A percentile compares a stretch with the other conserved stretches of the same genome.
These are phyloP conservation scores for Oreochromis grahami DNA, from an alignment of 2,797 vertebrate genomes.

Conservation along the genomic window DNA sequence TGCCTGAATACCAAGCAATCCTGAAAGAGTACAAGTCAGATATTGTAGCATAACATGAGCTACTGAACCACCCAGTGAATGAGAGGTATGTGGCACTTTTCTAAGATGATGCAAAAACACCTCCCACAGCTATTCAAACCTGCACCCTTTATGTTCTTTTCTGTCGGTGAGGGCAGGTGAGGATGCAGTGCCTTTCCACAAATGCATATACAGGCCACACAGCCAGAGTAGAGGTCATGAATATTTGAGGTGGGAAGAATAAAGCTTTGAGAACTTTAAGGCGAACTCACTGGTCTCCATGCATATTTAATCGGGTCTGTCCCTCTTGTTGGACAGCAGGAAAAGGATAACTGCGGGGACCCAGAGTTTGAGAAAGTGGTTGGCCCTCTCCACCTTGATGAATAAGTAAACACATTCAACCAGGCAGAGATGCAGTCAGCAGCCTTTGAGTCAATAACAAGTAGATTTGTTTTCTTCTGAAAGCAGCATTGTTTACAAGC, in stretches of 20 bases:
- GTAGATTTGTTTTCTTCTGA: slow-evolving; percentile 70
- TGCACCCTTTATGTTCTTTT: not conserved
- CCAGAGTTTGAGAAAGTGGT: slow-evolving; percentile 40
- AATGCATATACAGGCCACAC: not conserved
- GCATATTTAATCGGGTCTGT: slow-evolving; percentile 69
- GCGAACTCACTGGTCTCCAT: slow-evolving; percentile 61
- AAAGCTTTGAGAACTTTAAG: slow-evolving; percentile 64
- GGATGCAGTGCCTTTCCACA: not conserved
- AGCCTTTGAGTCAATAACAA: slow-evolving; percentile 53
- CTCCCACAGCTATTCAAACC: not conserved
- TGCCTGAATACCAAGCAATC: not conserved
- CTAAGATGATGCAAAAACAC: not conserved
- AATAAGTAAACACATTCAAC: slow-evolving; percentile 71
- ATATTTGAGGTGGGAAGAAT: slow-evolving; percentile 65
- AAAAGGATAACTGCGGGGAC: slow-evolving; percentile 52
- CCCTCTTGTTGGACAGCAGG: slow-evolving; percentile 53
- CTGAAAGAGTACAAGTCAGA: not conserved
- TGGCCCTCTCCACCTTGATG: slow-evolving; percentile 58
- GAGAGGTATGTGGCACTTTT: not conserved
- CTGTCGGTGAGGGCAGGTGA: not conserved
- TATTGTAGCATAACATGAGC: not conserved
- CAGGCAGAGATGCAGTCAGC: slow-evolving; percentile 43
- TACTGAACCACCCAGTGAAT: not conserved
- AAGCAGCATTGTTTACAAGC: slow-evolving; percentile 62
- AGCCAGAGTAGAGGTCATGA: slow-evolving; percentile 41